Evolutionary conservation across 2,113 vertebrate genomes (phyloP), one percentile per base, ranked within the genome.

Genomic region (Lagopus muta): DNA sequence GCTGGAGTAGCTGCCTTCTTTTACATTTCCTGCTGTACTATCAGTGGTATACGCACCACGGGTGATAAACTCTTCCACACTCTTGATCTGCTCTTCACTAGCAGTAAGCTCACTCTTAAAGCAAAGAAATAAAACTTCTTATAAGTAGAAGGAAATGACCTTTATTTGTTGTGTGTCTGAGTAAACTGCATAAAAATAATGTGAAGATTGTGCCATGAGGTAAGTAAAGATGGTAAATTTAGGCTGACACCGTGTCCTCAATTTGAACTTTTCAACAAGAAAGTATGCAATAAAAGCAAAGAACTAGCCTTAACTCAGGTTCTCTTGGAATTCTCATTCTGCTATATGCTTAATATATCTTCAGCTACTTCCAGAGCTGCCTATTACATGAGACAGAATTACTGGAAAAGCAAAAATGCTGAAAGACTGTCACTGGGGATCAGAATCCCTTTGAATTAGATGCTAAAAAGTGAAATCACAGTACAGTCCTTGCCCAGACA

Each of bases 31-130:
- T 30, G 87, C 2, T 72, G 48, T 6, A 3, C 36, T 64, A 30
- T 65, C 61, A 40, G 4, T 0, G 0, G 20, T n/a, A 72, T 1
- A 0, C 6, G 66, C 30, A 25, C 8, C 0, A 1, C n/a, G 8
- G 60, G 34, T 76, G 54, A 40, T 66, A 77, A 92, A 54, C 42
- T 60, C 65, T 32, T 71, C 18, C 60, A 77, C 67, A 24, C 25
- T 80, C 20, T n/a, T 69, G 30, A 69, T 6, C 30, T 86, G 24
- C 54, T 74, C 5, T 70, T 86, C 55, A 45, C 22, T 11, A 88
- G 20, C 28, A 78, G 60, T 86, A 94, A 92, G 69, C 58, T 83
- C 30, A 78, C 43, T 57, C 54, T 81, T 72, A 67, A 76, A 79
- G 72, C 3, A 79, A 85, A 82, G 11, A 43, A 89, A 57, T 42